phyloP scores from a whole-genome alignment of 2,888 invertebrate genomes.

The Lepidochitona cinerea region DNA sequence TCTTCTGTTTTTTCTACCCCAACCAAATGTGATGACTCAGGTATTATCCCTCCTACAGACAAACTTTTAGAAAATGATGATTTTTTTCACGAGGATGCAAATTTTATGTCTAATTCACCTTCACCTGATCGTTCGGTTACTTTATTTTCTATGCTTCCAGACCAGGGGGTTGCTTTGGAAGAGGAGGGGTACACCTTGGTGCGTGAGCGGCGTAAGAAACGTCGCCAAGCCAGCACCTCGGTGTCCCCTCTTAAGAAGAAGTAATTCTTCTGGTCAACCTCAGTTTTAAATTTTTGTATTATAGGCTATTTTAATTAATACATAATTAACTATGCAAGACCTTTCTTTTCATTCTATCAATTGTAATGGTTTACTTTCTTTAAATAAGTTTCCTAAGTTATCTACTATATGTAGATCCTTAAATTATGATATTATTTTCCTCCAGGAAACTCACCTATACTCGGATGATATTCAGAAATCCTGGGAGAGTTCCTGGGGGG shows the following conservation, averaged over 20 bases:
- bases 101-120: too few species aligned
- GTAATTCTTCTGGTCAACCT: not conserved
- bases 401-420: not conserved
- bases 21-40: too few species aligned
- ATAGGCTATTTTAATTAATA: not conserved
- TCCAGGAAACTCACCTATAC: not conserved
- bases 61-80: too few species aligned
- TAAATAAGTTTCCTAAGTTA: not conserved
- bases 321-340: not conserved
- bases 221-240: not conserved
- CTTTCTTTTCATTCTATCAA: not conserved
- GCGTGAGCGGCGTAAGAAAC: too few species aligned
- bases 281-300: not conserved
- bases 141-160: too few species aligned
- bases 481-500: not conserved
- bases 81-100: too few species aligned
- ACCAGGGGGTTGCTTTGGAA: too few species aligned
- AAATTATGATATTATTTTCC: constrained; percentile 3
- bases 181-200: too few species aligned
- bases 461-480: not conserved
- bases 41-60: too few species aligned
- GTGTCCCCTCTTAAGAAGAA: not conserved
- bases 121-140: too few species aligned
- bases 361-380: not conserved
- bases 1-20: too few species aligned